Conservation (phyloP, 2,797 vertebrate species). For the Schizothorax lantsangensis region DNA sequence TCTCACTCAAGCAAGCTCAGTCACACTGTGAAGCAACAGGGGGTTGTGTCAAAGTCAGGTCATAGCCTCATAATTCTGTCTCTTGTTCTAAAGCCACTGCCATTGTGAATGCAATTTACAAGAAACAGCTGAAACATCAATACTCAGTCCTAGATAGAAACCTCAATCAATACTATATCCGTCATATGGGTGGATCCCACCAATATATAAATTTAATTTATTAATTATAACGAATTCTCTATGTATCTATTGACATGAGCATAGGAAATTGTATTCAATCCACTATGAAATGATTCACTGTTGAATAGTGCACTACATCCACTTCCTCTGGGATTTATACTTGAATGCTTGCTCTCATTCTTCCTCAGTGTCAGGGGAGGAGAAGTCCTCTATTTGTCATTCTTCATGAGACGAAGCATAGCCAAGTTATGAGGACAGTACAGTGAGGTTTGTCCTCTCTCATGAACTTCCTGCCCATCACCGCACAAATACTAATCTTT, state of each 20-base stretch:
- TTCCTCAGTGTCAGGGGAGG: conserved; percentile 47
- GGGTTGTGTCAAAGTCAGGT: conserved; percentile 42
- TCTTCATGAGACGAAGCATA: conserved; percentile 57
- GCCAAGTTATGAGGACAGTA: conserved; percentile 48
- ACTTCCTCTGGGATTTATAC: conserved; percentile 38
- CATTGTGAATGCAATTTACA: conserved; percentile 30
- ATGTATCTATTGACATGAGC: background rate
- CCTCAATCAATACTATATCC: background rate
- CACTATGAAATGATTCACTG: conserved; percentile 28
- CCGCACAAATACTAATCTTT: conserved; percentile 24
- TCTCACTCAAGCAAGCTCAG: background rate
- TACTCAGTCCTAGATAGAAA: background rate
- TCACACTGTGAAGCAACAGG: conserved; percentile 18
- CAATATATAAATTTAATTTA: background rate
- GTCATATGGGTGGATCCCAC: background rate
- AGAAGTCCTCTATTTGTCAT: conserved; percentile 66
- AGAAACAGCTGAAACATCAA: conserved; percentile 17
- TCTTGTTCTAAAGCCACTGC: conserved; percentile 22
- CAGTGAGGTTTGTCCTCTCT: conserved; percentile 41
- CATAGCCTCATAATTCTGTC: conserved; percentile 41
- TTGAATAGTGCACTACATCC: conserved; percentile 35
- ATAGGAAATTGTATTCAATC: conserved; percentile 29
- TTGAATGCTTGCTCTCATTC: conserved; percentile 48
- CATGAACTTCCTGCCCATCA: conserved; percentile 32
- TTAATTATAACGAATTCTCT: background rate